Percentiles rank a stretch among this genome's conserved stretches.
Evolutionary conservation across 2,888 invertebrate genomes (phyloP).

Genomic region (Cephus nigrinus): DNA sequence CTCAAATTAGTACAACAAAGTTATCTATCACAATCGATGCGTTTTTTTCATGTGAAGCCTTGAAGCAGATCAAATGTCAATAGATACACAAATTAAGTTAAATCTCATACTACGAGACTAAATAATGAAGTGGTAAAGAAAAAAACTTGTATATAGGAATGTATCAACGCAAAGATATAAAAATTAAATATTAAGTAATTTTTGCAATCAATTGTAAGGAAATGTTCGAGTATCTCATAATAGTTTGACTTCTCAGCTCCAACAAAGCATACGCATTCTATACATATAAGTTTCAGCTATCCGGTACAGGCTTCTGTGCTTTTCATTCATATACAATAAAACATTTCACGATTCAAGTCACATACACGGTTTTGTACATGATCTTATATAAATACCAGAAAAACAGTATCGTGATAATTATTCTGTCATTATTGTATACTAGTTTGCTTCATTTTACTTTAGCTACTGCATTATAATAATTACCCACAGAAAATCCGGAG

Average conservation of each 20-base stretch:
- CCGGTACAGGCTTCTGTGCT: neutral
- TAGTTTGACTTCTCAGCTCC: neutral
- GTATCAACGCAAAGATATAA: neutral
- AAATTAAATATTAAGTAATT: neutral
- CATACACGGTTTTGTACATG: conserved; percentile 14
- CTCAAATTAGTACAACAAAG: neutral
- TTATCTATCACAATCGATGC: neutral
- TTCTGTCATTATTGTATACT: neutral
- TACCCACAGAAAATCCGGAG: conserved; percentile 1
- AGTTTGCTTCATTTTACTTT: neutral
- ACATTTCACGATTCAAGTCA: conserved; percentile 9
- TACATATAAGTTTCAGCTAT: neutral
- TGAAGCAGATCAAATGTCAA: neutral
- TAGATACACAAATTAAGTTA: neutral
- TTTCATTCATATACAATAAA: neutral
- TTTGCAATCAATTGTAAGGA: neutral
- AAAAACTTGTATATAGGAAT: neutral
- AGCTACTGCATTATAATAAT: neutral
- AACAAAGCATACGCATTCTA: neutral
- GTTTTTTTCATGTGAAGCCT: neutral
- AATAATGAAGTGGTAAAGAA: neutral
- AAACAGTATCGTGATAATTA: neutral
- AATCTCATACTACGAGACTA: neutral
- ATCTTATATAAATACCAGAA: neutral
- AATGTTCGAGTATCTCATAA: neutral